Evolutionary conservation across 2,113 vertebrate species (phyloP).

Genomic region (Felis catus): DNA sequence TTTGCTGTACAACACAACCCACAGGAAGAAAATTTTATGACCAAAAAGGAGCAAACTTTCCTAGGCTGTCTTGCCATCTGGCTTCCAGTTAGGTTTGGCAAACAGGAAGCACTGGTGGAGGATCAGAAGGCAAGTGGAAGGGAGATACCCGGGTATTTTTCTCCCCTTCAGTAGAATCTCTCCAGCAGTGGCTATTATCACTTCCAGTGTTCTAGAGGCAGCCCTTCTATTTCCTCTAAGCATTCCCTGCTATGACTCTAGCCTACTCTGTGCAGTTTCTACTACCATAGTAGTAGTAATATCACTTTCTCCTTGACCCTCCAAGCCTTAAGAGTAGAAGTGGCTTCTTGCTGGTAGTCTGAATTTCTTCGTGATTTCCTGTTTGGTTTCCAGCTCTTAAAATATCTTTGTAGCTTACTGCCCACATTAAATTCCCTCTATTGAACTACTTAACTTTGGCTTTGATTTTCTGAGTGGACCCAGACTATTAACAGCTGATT

Average conservation of each 20-base stretch:
- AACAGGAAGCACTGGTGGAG: not conserved
- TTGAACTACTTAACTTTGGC: not conserved
- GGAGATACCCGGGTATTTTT: not conserved
- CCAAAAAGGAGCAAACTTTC: not conserved
- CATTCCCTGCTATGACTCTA: too few relatives aligned
- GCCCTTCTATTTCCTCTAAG: not conserved
- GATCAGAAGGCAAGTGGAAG: not conserved
- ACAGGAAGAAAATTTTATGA: not conserved
- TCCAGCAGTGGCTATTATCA: not conserved
- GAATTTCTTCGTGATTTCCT: not conserved
- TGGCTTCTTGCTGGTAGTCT: not conserved
- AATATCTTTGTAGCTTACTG: not conserved
- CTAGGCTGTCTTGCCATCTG: not conserved
- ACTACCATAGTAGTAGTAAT: accelerated
- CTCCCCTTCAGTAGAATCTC: not conserved
- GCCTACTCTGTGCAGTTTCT: not conserved
- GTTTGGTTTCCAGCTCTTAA: not conserved
- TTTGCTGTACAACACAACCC: not conserved
- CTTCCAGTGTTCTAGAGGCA: not conserved
- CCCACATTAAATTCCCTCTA: not conserved
- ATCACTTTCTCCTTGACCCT: not conserved
- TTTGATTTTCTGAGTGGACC: not conserved
- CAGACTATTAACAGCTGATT: not conserved
- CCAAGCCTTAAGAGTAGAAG: not conserved
- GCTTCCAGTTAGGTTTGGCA: not conserved